Evolutionary conservation across 2,113 vertebrate genomes (phyloP).

Genomic region (Spilogale gracilis): DNA sequence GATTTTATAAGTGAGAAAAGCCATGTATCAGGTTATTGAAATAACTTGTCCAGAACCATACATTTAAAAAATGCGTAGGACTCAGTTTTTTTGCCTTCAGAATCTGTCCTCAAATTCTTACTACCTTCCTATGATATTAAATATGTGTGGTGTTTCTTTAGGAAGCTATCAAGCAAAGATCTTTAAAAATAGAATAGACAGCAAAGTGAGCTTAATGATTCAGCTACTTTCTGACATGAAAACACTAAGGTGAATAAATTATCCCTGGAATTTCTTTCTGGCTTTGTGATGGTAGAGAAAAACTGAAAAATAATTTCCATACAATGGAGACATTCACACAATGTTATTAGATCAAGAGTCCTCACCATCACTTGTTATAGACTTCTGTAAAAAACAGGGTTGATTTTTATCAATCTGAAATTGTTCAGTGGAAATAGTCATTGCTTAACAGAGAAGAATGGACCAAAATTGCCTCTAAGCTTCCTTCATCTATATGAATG

Average conservation of each 20-base stretch:
- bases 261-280: conserved; percentile 19
- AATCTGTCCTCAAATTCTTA: neutral
- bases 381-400: conserved; percentile 17
- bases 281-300: neutral
- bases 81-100: neutral
- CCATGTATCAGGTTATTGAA: neutral
- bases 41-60: neutral
- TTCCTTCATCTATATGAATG: conserved; percentile 41
- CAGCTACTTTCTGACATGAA: conserved; percentile 27
- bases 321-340: conserved; percentile 27
- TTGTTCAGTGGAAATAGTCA: conserved; percentile 61
- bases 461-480: conserved; percentile 63
- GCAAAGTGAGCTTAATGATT: conserved; percentile 24
- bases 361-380: neutral
- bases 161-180: conserved; percentile 36
- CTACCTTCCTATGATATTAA: neutral
- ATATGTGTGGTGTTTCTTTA: neutral
- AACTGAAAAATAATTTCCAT: conserved; percentile 57
- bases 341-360: conserved; percentile 46
- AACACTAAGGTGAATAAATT: neutral
- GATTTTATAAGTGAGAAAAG: neutral
- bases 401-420: conserved; percentile 70
- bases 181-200: conserved; percentile 62
- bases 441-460: conserved; percentile 55
- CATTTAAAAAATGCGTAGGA: neutral